A percentile compares a stretch with the other conserved stretches of the same genome.
These are phyloP conservation scores for Lepidurus apus DNA, from an alignment of 1,140 invertebrate genomes.

Conservation along the genomic window DNA sequence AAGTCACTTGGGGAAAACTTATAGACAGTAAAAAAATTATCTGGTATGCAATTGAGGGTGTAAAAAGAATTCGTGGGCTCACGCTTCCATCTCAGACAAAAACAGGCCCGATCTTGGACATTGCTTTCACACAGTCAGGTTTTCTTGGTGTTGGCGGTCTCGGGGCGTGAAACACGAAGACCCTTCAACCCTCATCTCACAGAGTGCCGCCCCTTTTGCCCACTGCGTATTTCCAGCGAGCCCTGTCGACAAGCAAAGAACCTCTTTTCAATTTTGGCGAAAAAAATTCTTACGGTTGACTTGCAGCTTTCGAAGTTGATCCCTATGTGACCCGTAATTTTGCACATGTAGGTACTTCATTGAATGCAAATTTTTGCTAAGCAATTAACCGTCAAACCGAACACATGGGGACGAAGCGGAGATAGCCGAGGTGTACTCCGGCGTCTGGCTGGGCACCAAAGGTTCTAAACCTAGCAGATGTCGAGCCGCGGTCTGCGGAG, in stretches of 20 bases:
- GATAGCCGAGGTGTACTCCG: background rate
- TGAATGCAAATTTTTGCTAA: too few relatives aligned
- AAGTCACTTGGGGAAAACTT: too few relatives aligned
- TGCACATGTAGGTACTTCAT: too few relatives aligned
- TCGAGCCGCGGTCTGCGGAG: conserved; percentile 16
- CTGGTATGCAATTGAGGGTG: too few relatives aligned
- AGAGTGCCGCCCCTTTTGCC: background rate
- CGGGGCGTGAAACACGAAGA: background rate
- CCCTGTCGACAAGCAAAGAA: background rate
- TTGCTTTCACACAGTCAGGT: background rate
- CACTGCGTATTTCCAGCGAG: background rate
- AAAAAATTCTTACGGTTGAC: too few relatives aligned
- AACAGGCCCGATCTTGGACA: background rate
- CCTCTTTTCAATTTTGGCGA: background rate
- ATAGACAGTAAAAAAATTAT: too few relatives aligned
- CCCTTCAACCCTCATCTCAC: background rate
- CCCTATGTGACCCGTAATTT: background rate
- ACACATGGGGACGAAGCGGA: background rate
- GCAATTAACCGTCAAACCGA: too few relatives aligned
- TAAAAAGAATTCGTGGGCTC: background rate
- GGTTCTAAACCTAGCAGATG: background rate
- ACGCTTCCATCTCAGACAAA: background rate
- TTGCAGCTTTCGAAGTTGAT: background rate
- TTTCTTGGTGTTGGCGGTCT: background rate
- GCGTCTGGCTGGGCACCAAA: conserved; percentile 2